Evolutionary conservation across 2,797 vertebrate species (phyloP).

Genomic region (Lophotriccus pileatus): DNA sequence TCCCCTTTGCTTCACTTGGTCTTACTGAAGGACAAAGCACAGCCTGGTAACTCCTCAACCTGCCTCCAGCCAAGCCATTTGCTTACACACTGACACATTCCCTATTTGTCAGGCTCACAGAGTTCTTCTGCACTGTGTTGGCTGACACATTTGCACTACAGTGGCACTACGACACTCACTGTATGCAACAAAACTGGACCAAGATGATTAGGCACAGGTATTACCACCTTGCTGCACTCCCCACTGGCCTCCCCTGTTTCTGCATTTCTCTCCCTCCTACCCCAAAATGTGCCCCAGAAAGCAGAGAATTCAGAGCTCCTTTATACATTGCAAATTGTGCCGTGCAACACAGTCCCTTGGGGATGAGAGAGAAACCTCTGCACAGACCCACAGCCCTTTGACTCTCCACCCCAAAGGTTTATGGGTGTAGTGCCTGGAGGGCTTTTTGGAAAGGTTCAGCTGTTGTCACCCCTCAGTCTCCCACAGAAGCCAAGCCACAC

Average conservation of each 20-base stretch:
- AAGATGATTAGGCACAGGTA: neutral
- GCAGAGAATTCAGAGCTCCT: neutral
- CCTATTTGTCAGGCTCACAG: neutral
- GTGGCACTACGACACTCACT: neutral
- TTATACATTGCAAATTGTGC: neutral
- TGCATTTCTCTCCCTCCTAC: neutral
- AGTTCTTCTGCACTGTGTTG: neutral
- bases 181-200: neutral
- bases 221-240: neutral
- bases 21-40: neutral
- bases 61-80: neutral
- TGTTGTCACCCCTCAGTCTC: neutral
- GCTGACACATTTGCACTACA: neutral
- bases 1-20: neutral
- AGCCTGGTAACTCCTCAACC: neutral
- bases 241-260: neutral
- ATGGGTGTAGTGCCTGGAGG: neutral
- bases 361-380: neutral
- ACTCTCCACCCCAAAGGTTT: neutral
- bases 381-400: neutral
- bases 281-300: neutral
- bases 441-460: neutral
- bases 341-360: neutral
- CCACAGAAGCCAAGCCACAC: neutral
- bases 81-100: neutral